Evolutionary conservation across 1,140 invertebrate species (phyloP).

Genomic region (Aleiodes sp.): DNA sequence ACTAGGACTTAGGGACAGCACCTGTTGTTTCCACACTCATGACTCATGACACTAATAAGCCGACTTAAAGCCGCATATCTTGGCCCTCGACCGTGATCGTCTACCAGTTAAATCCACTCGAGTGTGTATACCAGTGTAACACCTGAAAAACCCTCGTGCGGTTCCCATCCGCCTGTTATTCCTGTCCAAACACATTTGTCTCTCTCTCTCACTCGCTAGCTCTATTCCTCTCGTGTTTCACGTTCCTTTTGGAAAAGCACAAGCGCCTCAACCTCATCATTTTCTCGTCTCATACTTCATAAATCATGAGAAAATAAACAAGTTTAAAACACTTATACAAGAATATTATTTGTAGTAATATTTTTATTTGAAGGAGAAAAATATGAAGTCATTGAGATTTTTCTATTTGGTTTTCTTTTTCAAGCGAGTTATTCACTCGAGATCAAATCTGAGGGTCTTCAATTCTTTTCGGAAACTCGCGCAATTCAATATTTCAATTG

Average conservation of each 20-base stretch:
- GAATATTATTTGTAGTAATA: neutral
- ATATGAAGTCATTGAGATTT: no score
- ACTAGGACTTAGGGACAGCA: conserved; percentile 28
- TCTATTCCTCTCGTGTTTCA: neutral
- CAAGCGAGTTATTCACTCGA: no score
- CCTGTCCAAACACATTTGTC: conserved; percentile 26
- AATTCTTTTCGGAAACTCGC: no score
- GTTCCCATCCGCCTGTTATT: conserved; percentile 31
- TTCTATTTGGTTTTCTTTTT: no score
- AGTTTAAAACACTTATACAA: neutral
- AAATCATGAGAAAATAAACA: conserved; percentile 13
- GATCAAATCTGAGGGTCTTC: no score
- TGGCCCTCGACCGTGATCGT: conserved; percentile 29
- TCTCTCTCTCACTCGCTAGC: neutral
- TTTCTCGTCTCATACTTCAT: conserved; percentile 1
- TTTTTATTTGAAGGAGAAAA: conserved; percentile 5
- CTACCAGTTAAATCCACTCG: conserved; percentile 32
- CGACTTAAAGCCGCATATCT: conserved; percentile 24
- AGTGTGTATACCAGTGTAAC: conserved; percentile 28
- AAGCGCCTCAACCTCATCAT: neutral
- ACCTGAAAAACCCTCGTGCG: conserved; percentile 22
- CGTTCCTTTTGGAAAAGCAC: neutral
- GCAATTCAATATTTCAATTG: no score
- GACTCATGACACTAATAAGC: conserved; percentile 34
- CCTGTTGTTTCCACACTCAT: conserved; percentile 31